phyloP scores from a whole-genome alignment of 1,140 invertebrate species.

The Tribolium castaneum region DNA sequence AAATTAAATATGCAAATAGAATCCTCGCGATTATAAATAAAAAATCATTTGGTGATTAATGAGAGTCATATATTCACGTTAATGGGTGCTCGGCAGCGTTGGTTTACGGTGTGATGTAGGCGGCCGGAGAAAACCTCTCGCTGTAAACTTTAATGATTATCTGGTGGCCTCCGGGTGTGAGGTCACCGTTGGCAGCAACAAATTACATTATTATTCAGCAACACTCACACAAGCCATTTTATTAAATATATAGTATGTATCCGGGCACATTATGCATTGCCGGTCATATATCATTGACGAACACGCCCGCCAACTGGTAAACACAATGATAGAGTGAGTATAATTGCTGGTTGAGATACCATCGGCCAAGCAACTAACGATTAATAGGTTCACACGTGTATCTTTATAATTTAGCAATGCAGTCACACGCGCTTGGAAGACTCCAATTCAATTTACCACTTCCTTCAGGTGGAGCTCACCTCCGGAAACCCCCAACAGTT shows the following conservation, averaged over 20 bases:
- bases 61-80: conserved; percentile 47
- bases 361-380: conserved; percentile 45
- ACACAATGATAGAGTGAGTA: conserved; percentile 54
- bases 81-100: conserved; percentile 48
- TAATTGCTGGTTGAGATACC: conserved; percentile 52
- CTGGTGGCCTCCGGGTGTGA: conserved; percentile 53
- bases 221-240: conserved; percentile 54
- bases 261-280: conserved; percentile 55
- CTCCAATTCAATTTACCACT: background rate
- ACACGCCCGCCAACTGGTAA: conserved; percentile 52
- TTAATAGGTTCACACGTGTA: conserved; percentile 52
- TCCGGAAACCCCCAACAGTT: background rate
- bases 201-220: conserved; percentile 60
- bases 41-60: conserved; percentile 47
- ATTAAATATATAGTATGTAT: conserved; percentile 55
- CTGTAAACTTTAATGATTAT: conserved; percentile 56
- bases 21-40: conserved; percentile 47
- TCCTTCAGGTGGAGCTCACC: conserved; percentile 19
- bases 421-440: background rate
- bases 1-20: conserved; percentile 45
- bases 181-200: conserved; percentile 59
- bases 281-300: conserved; percentile 51
- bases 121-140: conserved; percentile 53
- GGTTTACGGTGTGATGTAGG: conserved; percentile 54
- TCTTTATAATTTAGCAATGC: conserved; percentile 38